These are phyloP conservation scores for Bombycilla garrulus DNA, from an alignment of 2,113 vertebrate species.

Conservation along the genomic window DNA sequence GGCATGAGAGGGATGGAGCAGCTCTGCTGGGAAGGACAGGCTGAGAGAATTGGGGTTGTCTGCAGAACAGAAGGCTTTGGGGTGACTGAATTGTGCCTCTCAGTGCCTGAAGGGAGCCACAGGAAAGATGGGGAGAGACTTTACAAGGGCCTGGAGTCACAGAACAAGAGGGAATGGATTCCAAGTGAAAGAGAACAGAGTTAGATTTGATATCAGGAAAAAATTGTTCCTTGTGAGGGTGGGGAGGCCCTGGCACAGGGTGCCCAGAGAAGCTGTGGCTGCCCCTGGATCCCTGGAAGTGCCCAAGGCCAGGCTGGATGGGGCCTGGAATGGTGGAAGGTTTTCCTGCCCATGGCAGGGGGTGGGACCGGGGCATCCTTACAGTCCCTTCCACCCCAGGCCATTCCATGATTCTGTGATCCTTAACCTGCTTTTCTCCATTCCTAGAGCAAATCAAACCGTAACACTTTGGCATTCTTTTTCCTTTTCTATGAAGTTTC, in stretches of 20 bases:
- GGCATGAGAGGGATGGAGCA: not conserved
- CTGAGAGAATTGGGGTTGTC: fast-evolving
- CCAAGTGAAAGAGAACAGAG: not conserved
- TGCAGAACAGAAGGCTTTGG: not conserved
- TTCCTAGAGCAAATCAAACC: not conserved
- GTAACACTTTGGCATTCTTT: not conserved
- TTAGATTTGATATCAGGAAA: not conserved
- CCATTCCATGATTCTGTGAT: not conserved
- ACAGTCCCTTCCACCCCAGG: not conserved
- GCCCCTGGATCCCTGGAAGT: not conserved
- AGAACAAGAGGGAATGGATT: not conserved
- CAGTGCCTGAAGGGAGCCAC: fast-evolving
- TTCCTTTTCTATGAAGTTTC: not conserved
- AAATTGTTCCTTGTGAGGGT: fast-evolving
- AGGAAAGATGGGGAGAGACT: not conserved
- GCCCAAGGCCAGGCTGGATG: fast-evolving
- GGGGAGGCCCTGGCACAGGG: fast-evolving
- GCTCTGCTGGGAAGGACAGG: not conserved
- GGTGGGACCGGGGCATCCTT: not conserved
- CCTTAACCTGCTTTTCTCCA: not conserved
- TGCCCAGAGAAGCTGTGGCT: not conserved
- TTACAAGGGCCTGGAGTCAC: not conserved
- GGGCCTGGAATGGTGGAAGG: fast-evolving
- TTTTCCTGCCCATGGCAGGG: no score
- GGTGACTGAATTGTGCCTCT: fast-evolving